Evolutionary conservation across 2,797 vertebrate species (phyloP), one percentile per base, ranked within the genome.

Genomic region (Lutjanus argentimaculatus): DNA sequence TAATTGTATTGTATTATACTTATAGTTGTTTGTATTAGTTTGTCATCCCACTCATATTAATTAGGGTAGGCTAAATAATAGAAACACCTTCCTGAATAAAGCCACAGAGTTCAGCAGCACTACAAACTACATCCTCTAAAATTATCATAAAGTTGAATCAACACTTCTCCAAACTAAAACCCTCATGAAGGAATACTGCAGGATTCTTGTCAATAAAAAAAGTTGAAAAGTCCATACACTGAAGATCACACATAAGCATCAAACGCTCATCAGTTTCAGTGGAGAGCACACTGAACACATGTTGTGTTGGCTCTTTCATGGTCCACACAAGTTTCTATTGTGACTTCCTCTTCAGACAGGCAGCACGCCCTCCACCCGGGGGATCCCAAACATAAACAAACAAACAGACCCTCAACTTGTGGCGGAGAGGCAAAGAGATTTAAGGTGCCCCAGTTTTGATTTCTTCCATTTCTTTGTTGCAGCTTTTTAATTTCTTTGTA

Each of bases 401-500:
- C 57, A 83, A 84, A 85, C 59, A 79, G 45, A 73, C 49, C 3
- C 59, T 53, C 72, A 89, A 86, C 64, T 89, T 71, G 59, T 76
- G 67, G 77, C 30, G 1, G 19, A 46, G 69, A 88, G 76, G 79
- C 67, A 87, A 80, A 82, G 75, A 89, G 67, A 85, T 89, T 91
- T 81, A 79, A 75, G 66, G 48, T 71, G 46, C 63, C 84, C 63
- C 55, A 43, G 58, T 88, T 91, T 89, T 85, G 86, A 91, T 93
- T 90, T 84, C 80, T 79, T 84, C 71, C 64, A 89, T 91, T 89
- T 90, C 78, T 87, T 84, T 85, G 86, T 90, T 90, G 84, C 84
- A 85, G 84, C 71, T 94, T 93, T 94, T 95, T 94, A 94, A 95
- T 95, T 94, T 96, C 89, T 93, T 90, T 90, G 90, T 93, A 91